Conservation (phyloP, 2,797 vertebrate species). For the Hemitrygon akajei region DNA sequence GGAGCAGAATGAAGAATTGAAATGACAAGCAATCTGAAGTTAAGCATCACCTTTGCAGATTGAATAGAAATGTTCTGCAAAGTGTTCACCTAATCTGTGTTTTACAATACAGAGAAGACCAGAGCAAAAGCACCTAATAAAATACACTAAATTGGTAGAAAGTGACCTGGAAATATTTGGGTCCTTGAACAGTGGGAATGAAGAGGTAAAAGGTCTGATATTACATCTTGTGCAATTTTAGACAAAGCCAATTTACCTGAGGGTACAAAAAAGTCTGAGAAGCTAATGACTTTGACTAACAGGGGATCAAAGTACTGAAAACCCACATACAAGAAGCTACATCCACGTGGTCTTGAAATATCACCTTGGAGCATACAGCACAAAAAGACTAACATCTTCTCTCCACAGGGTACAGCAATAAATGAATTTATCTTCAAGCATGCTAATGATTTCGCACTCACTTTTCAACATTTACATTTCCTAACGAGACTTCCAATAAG, state of each 20-base stretch:
- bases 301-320: not conserved
- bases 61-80: too few species aligned
- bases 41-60: too few species aligned
- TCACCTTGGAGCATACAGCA: not conserved
- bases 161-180: too few species aligned
- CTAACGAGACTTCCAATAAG: not conserved
- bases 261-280: not conserved
- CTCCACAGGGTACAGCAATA: not conserved
- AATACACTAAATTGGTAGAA: too few species aligned
- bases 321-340: not conserved
- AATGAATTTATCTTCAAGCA: not conserved
- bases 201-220: too few species aligned
- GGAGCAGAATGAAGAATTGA: too few species aligned
- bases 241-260: not conserved
- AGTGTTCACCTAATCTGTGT: too few species aligned
- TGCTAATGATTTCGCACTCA: not conserved
- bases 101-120: too few species aligned
- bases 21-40: too few species aligned
- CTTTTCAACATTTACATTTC: not conserved
- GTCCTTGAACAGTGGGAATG: too few species aligned
- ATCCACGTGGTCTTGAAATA: not conserved
- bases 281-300: not conserved
- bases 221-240: too few species aligned
- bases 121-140: too few species aligned
- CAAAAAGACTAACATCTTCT: not conserved